Evolutionary conservation across 2,797 vertebrate species (phyloP).

Genomic region (Ceyx erithaca): DNA sequence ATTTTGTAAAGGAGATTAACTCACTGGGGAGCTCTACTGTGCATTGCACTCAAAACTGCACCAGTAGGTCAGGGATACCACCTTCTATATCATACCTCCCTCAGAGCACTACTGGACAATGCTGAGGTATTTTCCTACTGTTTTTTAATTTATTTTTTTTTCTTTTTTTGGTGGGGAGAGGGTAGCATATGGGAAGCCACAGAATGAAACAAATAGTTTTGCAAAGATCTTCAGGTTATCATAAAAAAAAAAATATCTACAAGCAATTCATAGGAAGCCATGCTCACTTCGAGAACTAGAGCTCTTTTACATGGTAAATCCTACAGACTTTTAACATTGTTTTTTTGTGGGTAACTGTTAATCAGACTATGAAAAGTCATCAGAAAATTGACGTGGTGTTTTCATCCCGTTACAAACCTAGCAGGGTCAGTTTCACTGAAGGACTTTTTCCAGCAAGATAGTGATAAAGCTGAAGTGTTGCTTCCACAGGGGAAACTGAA

Average conservation of each 20-base stretch:
- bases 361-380: background rate
- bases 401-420: background rate
- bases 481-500: background rate
- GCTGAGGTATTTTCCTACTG: background rate
- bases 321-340: background rate
- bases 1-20: background rate
- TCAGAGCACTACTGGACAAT: background rate
- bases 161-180: background rate
- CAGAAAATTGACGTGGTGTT: background rate
- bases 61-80: background rate
- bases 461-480: background rate
- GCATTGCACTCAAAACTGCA: accelerated
- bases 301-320: background rate
- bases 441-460: background rate
- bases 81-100: background rate
- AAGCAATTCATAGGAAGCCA: background rate
- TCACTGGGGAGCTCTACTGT: background rate
- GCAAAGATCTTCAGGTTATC: background rate
- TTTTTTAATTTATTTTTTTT: background rate
- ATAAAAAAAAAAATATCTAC: background rate
- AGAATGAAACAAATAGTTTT: background rate
- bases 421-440: background rate
- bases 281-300: background rate
- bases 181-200: background rate
- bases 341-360: background rate